Evolutionary conservation across 1,140 invertebrate species (phyloP), one percentile per base, ranked within the genome.

Genomic region (Apis laboriosa): DNA sequence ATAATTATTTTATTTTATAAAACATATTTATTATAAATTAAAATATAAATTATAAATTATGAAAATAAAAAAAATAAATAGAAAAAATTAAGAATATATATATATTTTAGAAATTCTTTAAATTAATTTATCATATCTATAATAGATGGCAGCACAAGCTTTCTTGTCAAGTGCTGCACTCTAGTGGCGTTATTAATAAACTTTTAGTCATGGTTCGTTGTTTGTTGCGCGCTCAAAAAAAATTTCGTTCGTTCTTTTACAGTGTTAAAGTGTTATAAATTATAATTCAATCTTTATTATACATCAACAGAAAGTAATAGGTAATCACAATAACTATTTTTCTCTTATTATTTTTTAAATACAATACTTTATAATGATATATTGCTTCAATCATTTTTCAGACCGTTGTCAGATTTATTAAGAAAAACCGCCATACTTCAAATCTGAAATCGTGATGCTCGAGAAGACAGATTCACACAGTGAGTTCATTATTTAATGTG

Each of bases 161-260:
- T 15, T 15, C 2, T 70, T 21, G 24, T 55, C 3, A 78, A 17
- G 61, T 83, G 84, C 75, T 86, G 75, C 75, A 12, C 70, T 24
- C 84, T 86, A 21, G 21, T n/a, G 15, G 1, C 2, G 51, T 1
- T 49, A 19, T 13, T 34, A 0, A 9, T 8, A 19, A 53, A 64
- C 8, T 21, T 0, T 21, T 43, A 13, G 55, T 75, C 49, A 11
- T 9, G 15, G 55, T 73, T 77, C 3, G 2, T 58, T 9, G 55
- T 53, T 64, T 15, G 60, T 53, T 19, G 24, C 24, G 53, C n/a
- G 53, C n/a, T 77, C 72, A 49, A 76, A 76, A 3, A 28, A 81
- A 58, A 56, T 77, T 68, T 80, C 15, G 28, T 80, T 43, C 34
- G 34, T 43, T 43, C 34, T 66, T 80, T 80, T 28, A 11, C 15